Conservation (phyloP, 2,888 invertebrate genomes). For the Heliothis peltigera region DNA sequence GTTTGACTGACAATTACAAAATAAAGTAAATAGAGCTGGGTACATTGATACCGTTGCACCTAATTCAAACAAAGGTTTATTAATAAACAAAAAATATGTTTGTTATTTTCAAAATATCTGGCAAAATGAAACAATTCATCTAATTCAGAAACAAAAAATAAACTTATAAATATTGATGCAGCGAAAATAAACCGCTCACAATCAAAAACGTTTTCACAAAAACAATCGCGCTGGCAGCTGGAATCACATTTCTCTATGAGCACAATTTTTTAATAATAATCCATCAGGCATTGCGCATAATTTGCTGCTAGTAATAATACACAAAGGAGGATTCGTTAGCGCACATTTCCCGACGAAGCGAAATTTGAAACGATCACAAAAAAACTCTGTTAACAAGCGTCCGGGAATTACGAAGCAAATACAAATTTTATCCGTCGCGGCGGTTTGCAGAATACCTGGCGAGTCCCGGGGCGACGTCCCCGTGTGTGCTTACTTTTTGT, state of each 20-base stretch:
- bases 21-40: not conserved
- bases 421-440: constrained; percentile 45
- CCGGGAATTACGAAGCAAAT: constrained; percentile 58
- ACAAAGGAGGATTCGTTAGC: constrained; percentile 59
- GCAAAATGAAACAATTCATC: not conserved
- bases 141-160: not conserved
- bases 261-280: constrained; percentile 26
- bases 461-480: not conserved
- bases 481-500: constrained; percentile 16
- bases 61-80: not conserved
- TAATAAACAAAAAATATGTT: not conserved
- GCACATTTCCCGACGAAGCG: constrained; percentile 46
- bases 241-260: constrained; percentile 19
- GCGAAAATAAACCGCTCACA: constrained; percentile 12
- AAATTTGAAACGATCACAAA: constrained; percentile 63
- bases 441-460: constrained; percentile 6
- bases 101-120: not conserved
- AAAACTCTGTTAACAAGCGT: constrained; percentile 60
- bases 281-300: constrained; percentile 34
- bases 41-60: not conserved
- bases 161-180: not conserved
- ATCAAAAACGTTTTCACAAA: constrained; percentile 2
- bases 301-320: constrained; percentile 48
- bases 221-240: constrained; percentile 10
- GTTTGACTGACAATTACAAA: not conserved